Evolutionary conservation across 2,113 vertebrate species (phyloP).

Genomic region (Emydocephalus ijimae): DNA sequence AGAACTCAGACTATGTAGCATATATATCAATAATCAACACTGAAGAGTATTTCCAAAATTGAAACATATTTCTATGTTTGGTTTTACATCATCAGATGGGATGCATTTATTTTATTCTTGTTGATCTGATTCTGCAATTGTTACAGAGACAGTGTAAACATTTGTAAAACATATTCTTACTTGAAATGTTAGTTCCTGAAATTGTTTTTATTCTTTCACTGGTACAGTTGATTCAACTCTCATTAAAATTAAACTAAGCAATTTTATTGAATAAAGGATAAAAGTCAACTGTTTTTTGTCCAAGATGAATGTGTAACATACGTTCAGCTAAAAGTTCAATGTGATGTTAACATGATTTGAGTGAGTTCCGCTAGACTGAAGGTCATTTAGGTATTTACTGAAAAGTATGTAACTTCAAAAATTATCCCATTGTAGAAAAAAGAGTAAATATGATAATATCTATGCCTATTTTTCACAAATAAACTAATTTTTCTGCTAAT

Average conservation of each 20-base stretch:
- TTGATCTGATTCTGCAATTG: neutral
- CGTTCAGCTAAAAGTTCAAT: neutral
- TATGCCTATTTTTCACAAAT: neutral
- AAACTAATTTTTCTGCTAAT: too few species aligned
- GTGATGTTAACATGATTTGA: neutral
- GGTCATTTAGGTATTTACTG: neutral
- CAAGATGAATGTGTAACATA: neutral
- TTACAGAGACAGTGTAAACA: neutral
- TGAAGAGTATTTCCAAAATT: constrained; percentile 24
- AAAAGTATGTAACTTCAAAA: neutral
- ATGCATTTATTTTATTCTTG: neutral
- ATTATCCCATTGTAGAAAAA: neutral
- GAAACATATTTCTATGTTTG: constrained; percentile 9
- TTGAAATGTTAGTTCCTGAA: neutral
- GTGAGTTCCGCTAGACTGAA: neutral
- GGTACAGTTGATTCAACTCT: neutral
- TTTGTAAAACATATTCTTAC: neutral
- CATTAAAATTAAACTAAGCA: neutral
- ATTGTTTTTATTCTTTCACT: neutral
- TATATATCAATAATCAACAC: neutral
- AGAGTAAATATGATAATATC: neutral
- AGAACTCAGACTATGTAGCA: neutral
- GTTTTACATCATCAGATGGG: neutral
- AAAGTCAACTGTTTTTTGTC: neutral
- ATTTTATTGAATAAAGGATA: neutral